Conservation (phyloP, 2,113 vertebrate species). For the Syrrhaptes paradoxus region DNA sequence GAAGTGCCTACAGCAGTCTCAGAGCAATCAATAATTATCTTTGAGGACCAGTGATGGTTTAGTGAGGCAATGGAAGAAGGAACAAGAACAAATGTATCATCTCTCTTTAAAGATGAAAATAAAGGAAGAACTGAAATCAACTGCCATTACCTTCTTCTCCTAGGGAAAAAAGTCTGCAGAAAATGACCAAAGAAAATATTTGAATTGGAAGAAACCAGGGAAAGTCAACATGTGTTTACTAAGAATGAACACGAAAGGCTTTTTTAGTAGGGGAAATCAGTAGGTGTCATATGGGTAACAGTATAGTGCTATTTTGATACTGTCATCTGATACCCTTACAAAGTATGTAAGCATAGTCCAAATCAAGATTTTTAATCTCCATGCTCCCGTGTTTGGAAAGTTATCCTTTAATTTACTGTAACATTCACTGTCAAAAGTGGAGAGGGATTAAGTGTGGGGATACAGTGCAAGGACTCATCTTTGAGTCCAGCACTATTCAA, state of each 20-base stretch:
- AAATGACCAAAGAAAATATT: neutral
- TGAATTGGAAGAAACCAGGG: neutral
- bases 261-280: neutral
- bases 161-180: neutral
- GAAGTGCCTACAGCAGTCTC: neutral
- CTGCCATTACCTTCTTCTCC: neutral
- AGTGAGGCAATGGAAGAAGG: neutral
- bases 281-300: neutral
- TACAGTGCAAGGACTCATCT: neutral
- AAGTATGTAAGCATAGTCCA: neutral
- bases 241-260: neutral
- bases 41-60: neutral
- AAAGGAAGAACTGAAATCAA: neutral
- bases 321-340: neutral
- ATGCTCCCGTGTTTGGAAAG: neutral
- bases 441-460: neutral
- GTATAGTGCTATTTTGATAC: neutral
- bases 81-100: neutral
- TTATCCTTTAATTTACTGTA: neutral
- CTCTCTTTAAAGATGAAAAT: neutral
- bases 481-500: neutral
- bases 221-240: neutral
- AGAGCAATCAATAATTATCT: neutral
- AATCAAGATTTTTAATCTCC: neutral
- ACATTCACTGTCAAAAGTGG: neutral